Conservation (phyloP, 2,888 invertebrate species). For the Oscheius sp. region DNA sequence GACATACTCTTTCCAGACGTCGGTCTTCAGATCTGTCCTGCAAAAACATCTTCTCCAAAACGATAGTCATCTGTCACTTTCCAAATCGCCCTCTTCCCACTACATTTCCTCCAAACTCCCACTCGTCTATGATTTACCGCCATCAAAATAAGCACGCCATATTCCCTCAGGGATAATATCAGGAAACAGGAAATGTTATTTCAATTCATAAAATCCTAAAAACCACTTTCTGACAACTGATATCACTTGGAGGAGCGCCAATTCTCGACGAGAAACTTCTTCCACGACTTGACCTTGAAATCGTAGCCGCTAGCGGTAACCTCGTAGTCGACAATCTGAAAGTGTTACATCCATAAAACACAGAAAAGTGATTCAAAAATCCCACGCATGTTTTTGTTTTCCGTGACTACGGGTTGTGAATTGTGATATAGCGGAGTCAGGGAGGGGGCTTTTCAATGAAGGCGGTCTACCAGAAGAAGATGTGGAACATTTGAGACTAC, state of each 20-base stretch:
- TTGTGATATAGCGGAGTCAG: neutral
- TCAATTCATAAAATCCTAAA: slow-evolving; percentile 5
- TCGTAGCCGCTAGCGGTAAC: slow-evolving; percentile 60
- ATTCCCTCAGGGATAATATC: neutral
- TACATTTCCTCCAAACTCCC: neutral
- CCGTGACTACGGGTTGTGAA: neutral
- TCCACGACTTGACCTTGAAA: slow-evolving; percentile 58
- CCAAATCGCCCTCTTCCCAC: neutral
- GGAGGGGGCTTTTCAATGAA: neutral
- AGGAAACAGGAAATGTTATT: too few species aligned
- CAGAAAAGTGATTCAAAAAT: too few species aligned
- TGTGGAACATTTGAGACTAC: too few species aligned
- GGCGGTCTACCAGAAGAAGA: too few species aligned
- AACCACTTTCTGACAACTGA: neutral
- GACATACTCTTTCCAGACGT: too few species aligned
- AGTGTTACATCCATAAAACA: neutral
- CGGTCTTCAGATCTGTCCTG: too few species aligned
- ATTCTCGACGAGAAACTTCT: slow-evolving; percentile 59
- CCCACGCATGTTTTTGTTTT: neutral
- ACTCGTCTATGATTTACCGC: neutral
- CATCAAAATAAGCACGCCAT: neutral
- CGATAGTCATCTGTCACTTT: neutral
- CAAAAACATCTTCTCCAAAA: neutral
- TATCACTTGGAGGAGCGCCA: slow-evolving; percentile 44
- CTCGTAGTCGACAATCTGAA: slow-evolving; percentile 59